Evolutionary conservation across 2,888 invertebrate species (phyloP).

Genomic region (Lissonota sp.): DNA sequence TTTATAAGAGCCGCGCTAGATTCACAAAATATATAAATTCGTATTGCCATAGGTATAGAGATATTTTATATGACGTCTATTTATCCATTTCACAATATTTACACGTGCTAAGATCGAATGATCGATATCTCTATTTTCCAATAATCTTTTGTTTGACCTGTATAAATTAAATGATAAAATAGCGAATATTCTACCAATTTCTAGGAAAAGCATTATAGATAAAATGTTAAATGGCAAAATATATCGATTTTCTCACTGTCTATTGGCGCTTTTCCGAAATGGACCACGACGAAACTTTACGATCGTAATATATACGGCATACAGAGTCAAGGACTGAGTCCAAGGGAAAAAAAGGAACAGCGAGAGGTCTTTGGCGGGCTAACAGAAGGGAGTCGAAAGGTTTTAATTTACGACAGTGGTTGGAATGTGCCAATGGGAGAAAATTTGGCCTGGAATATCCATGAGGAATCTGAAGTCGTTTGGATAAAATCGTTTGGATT

Average conservation of each 20-base stretch:
- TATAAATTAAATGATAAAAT: too few species aligned
- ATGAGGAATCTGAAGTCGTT: background rate
- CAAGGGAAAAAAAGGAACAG: background rate
- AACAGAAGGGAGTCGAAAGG: conserved; percentile 53
- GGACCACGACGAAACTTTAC: conserved; percentile 14
- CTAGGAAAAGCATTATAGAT: too few species aligned
- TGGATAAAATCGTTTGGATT: background rate
- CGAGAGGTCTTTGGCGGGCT: background rate
- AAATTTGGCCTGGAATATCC: background rate
- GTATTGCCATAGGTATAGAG: too few species aligned
- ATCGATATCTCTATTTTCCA: too few species aligned
- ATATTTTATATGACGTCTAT: too few species aligned
- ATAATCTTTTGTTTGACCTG: too few species aligned
- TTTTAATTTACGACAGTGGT: conserved; percentile 68
- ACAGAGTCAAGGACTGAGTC: background rate
- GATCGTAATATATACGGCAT: conserved; percentile 22
- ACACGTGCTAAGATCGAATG: too few species aligned
- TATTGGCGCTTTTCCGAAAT: background rate
- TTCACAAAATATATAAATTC: too few species aligned
- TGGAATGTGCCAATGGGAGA: conserved; percentile 52
- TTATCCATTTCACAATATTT: too few species aligned
- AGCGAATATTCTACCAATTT: too few species aligned
- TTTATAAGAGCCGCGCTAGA: too few species aligned
- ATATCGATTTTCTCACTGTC: too few species aligned
- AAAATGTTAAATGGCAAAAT: background rate